Evolutionary conservation across 1,140 invertebrate genomes (phyloP), one percentile per base, ranked within the genome.

Genomic region (Asobara japonica): DNA sequence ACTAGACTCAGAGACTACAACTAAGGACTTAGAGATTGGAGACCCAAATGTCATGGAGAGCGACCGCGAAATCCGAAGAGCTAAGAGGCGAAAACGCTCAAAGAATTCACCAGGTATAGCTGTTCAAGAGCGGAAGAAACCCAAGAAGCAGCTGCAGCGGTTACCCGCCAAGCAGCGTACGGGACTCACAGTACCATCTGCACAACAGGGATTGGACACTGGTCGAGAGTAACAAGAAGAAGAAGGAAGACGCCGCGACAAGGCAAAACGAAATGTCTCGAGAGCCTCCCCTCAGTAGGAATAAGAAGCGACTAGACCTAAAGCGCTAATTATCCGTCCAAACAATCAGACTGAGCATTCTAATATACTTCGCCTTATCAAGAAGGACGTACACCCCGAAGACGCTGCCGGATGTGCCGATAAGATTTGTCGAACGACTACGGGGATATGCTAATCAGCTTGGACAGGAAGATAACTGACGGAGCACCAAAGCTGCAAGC

Each of bases 271-370:
- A 33, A n/a, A n/a, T n/a, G 5, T 10, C 31, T 33, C 31, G 5
- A 4, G 5, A 33, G 31, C 5, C 31, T 6, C 31, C 31, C 31
- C 31, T 33, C n/a, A n/a, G n/a, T n/a, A n/a, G n/a, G n/a, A n/a
- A n/a, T n/a, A n/a, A n/a, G n/a, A n/a, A n/a, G n/a, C 36, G 45
- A 20, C 16, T 1, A 51, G 45, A n/a, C 45, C 45, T 6, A 18
- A 69, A 10, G 67, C 67, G 1, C 67, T 69, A 18, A 56, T 69
- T 13, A 33, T 69, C 5, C 67, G 45, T n/a, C 16, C 16, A 27
- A 48, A 25, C 2, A 38, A 41, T 0, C 30, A 31, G 1, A n/a
- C 18, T 16, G 8, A 13, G 27, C 60, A 69, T 27, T 41, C 48
- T 3, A 48, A 69, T 3, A 31, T 60, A 2, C 45, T 69, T 11